Base-by-base conservation (phyloP, 2,888 invertebrate genomes). In the Psylliodes chrysocephalus region DNA sequence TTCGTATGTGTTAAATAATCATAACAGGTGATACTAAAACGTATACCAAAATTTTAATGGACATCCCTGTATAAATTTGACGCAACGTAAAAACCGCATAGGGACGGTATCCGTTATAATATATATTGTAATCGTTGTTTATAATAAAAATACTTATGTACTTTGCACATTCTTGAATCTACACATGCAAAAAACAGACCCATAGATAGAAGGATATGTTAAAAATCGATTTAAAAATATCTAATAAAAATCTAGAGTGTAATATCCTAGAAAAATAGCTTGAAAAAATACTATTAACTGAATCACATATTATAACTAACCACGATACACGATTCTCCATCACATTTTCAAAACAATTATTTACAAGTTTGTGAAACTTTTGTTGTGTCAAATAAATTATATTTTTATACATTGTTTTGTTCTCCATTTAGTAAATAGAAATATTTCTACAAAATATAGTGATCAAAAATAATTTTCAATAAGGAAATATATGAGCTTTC, bases 221-320 rank as follows among this genome's bases (percentile, higher is more conserved):
- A 59, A 64, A 67, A 68, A 61, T 69, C 60, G 62, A 59, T 59
- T 62, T 59, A 54, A 63, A 65, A 63, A 66, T 62, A 49, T 63
- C 64, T 70, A 67, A 66, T 67, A 57, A 64, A 63, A 55, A 64
- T 51, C 64, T 66, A 68, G 60, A 54, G 66, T 63, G 56, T 66
- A 61, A 53, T 57, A 54, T 64, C 55, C 68, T 68, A 70, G 68
- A 70, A 70, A 70, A 70, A 70, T 68, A 68, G 63, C 59, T 66
- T 68, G 62, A 64, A 63, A 60, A 66, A 68, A 70, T 70, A 68
- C 67, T 63, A 67, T 67, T 60, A 70, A 68, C 64, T 59, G 68
- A 70, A 70, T 68, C 66, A 66, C 68, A 67, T 64, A 67, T 70
- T 62, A 66, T 67, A 56, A 66, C 66, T 64, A 70, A 68, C 63